phyloP scores from a whole-genome alignment of 2,797 vertebrate species.

The Masticophis lateralis region DNA sequence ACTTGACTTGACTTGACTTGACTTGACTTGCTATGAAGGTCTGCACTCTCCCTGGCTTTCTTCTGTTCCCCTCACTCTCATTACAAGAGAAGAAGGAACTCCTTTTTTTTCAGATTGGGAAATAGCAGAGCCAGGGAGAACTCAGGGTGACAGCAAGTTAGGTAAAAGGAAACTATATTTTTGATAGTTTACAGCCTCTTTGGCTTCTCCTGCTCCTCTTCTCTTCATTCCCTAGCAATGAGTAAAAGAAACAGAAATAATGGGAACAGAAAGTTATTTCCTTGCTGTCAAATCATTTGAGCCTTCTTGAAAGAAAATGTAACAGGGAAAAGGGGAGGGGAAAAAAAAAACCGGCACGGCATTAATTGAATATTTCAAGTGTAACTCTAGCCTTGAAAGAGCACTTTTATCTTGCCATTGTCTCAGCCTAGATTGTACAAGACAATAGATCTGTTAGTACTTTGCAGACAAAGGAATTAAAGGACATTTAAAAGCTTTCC shows the following conservation, averaged over 20 bases:
- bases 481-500: background rate
- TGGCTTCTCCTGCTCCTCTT: background rate
- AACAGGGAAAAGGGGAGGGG: too few relatives aligned
- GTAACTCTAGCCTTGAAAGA: background rate
- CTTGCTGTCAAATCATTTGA: background rate
- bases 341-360: fast-evolving
- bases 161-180: background rate
- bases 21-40: background rate
- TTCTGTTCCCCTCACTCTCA: background rate
- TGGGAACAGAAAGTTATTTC: background rate
- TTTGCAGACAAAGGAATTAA: background rate
- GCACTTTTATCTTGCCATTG: too few relatives aligned
- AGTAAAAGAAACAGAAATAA: background rate
- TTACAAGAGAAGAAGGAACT: background rate
- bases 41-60: background rate
- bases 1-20: background rate
- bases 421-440: background rate
- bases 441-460: background rate
- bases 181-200: background rate
- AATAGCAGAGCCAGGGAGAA: background rate
- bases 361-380: background rate
- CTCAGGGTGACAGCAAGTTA: background rate
- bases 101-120: background rate
- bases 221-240: background rate
- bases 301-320: background rate